Conservation (phyloP, 53 echinoderm and acorn worm genomes). For the Actinopyga echinites region DNA sequence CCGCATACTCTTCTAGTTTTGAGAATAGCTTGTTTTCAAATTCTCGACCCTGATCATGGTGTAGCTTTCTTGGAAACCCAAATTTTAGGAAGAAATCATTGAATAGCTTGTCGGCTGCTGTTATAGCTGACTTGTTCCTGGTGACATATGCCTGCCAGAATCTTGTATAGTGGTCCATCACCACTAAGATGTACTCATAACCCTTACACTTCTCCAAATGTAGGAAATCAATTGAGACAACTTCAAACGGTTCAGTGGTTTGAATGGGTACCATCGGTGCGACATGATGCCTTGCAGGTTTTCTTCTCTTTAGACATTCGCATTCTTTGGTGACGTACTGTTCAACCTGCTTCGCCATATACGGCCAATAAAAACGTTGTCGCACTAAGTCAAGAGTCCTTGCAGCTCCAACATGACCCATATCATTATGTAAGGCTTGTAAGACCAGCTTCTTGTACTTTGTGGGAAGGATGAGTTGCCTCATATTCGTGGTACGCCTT, state of each 20-base stretch:
- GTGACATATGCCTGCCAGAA: conserved; percentile 65
- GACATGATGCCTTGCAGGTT: conserved; percentile 24
- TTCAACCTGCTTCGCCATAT: conserved; percentile 43
- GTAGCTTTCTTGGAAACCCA: conserved; percentile 59
- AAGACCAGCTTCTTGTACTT: conserved; percentile 36
- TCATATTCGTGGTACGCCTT: conserved; percentile 15
- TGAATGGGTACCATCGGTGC: conserved; percentile 51
- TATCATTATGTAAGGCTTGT: conserved; percentile 51
- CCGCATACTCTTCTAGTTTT: conserved; percentile 26
- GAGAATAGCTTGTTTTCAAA: conserved; percentile 71
- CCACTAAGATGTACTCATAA: conserved; percentile 69
- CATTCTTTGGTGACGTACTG: conserved; percentile 47
- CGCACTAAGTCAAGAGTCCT: conserved; percentile 45
- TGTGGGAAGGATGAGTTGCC: conserved; percentile 45
- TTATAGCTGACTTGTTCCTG: conserved; percentile 55
- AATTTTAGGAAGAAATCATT: conserved; percentile 54
- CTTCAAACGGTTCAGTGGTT: conserved; percentile 65
- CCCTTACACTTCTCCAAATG: conserved; percentile 65
- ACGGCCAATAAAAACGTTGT: conserved; percentile 62
- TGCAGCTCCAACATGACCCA: conserved; percentile 63
- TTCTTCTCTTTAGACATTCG: conserved; percentile 46
- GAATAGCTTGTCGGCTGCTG: conserved; percentile 57
- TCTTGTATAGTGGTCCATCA: conserved; percentile 67
- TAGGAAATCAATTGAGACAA: conserved; percentile 61
- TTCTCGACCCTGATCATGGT: conserved; percentile 72